These are phyloP conservation scores for Chrysaora quinquecirrha DNA, from an alignment of 30 jellyfish, hydroid and myxozoan genomes.

Conservation along the genomic window DNA sequence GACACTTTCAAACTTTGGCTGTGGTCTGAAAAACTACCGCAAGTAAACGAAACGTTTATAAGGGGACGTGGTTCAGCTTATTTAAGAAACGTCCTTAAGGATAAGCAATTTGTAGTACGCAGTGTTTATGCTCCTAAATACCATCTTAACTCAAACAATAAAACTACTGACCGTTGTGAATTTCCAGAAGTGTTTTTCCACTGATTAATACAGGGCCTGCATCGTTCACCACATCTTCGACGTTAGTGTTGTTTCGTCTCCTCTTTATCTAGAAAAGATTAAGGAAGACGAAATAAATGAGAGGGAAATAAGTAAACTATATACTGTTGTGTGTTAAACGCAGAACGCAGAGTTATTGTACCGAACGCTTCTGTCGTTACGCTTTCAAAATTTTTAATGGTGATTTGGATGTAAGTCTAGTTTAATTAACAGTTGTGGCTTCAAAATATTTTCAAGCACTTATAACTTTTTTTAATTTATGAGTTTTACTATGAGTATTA, in stretches of 20 bases:
- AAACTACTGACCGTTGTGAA: conserved; percentile 39
- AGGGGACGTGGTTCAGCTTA: no score
- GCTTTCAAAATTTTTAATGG: neutral
- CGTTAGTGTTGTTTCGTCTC: neutral
- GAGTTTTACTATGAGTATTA: no score
- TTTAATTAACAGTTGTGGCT: neutral
- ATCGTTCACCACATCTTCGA: neutral
- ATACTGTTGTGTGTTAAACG: no score
- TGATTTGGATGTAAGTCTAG: neutral
- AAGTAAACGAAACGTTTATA: no score
- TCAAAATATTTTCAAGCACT: neutral
- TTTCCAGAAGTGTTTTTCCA: conserved; percentile 55
- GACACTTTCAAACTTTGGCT: no score
- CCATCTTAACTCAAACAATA: no score
- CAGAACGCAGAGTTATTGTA: no score
- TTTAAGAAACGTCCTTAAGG: no score
- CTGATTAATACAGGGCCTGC: conserved; percentile 39
- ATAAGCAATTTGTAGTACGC: no score
- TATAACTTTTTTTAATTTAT: no score
- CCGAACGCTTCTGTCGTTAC: neutral
- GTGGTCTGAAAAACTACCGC: no score
- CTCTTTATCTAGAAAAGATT: neutral
- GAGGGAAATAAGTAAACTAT: neutral
- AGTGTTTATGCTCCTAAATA: no score
- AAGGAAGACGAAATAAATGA: neutral